phyloP scores from a whole-genome alignment of 1,140 invertebrate genomes.

The Temnothorax nylanderi region DNA sequence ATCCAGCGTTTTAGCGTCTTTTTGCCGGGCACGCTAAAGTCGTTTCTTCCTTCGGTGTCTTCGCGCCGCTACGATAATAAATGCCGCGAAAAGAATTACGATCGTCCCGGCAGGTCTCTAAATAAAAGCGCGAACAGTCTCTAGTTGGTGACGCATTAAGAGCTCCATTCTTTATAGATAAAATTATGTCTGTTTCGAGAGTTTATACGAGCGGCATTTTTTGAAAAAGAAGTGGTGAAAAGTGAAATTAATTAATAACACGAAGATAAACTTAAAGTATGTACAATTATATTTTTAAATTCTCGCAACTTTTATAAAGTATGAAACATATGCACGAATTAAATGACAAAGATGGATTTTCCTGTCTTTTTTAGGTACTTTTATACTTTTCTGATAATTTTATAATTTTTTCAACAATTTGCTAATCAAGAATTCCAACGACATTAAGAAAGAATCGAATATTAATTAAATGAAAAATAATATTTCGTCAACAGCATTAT shows the following conservation, averaged over 20 bases:
- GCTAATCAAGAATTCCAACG: background rate
- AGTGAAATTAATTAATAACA: background rate
- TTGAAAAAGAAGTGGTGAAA: background rate
- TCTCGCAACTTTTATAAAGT: background rate
- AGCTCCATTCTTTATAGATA: background rate
- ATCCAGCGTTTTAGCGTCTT: constrained; percentile 67
- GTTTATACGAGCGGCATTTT: background rate
- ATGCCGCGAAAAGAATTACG: constrained; percentile 39
- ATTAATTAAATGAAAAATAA: background rate
- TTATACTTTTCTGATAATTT: background rate
- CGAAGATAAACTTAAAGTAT: background rate
- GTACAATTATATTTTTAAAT: background rate
- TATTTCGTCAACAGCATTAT: background rate
- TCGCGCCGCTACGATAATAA: background rate
- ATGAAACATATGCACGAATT: background rate
- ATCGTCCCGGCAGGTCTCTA: background rate
- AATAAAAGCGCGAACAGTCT: constrained; percentile 24
- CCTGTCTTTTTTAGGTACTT: background rate
- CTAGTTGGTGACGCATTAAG: constrained; percentile 1
- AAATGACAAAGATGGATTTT: background rate
- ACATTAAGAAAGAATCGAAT: background rate
- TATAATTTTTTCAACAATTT: background rate
- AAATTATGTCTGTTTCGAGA: background rate
- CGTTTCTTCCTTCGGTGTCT: constrained; percentile 21
- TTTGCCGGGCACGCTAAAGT: constrained; percentile 50